These are phyloP conservation scores for Octodon degus DNA, from an alignment of 2,113 vertebrate genomes.

Conservation along the genomic window DNA sequence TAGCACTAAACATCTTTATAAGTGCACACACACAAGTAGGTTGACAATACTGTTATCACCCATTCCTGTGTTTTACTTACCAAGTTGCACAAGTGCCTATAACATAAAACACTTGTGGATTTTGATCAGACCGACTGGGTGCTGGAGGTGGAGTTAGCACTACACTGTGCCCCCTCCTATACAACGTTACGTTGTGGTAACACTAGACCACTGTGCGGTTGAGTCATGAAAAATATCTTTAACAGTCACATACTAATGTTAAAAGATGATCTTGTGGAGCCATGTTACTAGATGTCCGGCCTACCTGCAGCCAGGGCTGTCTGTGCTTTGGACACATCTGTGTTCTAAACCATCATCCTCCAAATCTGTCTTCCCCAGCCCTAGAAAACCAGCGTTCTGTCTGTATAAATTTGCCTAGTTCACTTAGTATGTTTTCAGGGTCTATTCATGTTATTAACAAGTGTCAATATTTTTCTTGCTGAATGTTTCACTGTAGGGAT, in stretches of 20 bases:
- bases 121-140: background rate
- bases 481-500: background rate
- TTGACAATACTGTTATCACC: background rate
- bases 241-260: background rate
- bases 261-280: background rate
- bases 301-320: background rate
- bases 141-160: background rate
- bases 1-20: background rate
- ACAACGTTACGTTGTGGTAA: background rate
- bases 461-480: background rate
- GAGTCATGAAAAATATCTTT: background rate
- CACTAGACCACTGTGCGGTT: background rate
- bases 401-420: background rate
- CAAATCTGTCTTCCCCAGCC: background rate
- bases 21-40: background rate
- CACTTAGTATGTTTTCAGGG: background rate
- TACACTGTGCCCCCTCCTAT: background rate
- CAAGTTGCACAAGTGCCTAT: background rate
- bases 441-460: background rate
- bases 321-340: background rate
- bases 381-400: background rate
- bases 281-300: background rate
- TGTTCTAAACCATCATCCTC: background rate
- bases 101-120: too few species aligned
- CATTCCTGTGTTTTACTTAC: background rate